Evolutionary conservation across 2,888 invertebrate genomes (phyloP), one percentile per base, ranked within the genome.

Genomic region (Polydrusus tereticollis): DNA sequence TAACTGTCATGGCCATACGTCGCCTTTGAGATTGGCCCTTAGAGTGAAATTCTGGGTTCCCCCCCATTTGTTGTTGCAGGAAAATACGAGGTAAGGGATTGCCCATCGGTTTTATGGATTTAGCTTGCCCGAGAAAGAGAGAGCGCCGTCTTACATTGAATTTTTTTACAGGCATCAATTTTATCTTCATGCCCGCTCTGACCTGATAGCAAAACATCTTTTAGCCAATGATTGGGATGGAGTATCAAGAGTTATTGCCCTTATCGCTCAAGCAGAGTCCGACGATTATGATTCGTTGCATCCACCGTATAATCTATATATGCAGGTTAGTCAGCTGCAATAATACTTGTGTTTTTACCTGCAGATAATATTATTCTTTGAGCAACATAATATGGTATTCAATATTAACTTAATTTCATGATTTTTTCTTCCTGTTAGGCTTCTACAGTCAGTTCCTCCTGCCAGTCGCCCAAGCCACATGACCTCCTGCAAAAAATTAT

Each of bases 41-140:
- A 87, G 93, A 77, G 94, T 96, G 78, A 96, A 96, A 86, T 96
- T 95, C 87, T 96, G 95, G 94, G 95, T 96, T 50, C 94, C 94
- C 1, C 95, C 95, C 1, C 95, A 96, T 85, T 90, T 92, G 72
- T 89, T 96, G 73, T 90, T 95, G 74, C 94, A 95, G 85, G 94
- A 94, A 82, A 91, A 91, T 43, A 95, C 95, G 20, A 91, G 94
- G 89, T 93, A 85, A 83, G 14, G 2, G 4, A 26, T 18, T 12
- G 7, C 7, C 26, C n/a, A 26, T 26, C 3, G 26, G 3, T 26
- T 26, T 26, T 26, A 26, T n/a, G n/a, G n/a, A 26, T 26, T 3
- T 26, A 26, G 26, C 26, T 26, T 5, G n/a, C n/a, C n/a, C n/a
- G n/a, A n/a, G n/a, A n/a, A n/a, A n/a, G n/a, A n/a, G n/a, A n/a